Conservation (phyloP, 2,888 invertebrate genomes). For the Eupithecia exiguata region DNA sequence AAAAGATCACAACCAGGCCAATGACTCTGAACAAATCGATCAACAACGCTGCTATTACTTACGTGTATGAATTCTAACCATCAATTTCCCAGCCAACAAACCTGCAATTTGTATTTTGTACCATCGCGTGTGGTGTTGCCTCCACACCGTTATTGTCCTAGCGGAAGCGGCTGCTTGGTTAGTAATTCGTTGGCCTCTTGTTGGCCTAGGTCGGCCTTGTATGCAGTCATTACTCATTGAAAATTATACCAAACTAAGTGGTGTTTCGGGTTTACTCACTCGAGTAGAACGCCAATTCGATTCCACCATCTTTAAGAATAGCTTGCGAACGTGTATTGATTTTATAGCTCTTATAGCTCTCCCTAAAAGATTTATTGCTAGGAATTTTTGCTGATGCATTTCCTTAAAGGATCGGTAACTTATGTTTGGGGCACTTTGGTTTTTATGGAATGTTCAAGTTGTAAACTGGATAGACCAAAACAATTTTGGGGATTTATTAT, state of each 20-base stretch:
- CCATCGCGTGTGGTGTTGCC: slow-evolving; percentile 31
- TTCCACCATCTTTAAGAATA: slow-evolving; percentile 40
- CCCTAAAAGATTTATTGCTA: slow-evolving; percentile 58
- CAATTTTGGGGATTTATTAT: slow-evolving; percentile 28
- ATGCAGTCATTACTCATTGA: slow-evolving; percentile 77
- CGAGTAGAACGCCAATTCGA: slow-evolving; percentile 56
- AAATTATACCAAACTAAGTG: slow-evolving; percentile 81
- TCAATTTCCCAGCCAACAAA: slow-evolving; percentile 11
- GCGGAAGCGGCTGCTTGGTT: slow-evolving; percentile 63
- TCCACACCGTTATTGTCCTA: slow-evolving; percentile 53
- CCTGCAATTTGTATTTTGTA: slow-evolving; percentile 15
- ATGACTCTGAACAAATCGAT: neutral
- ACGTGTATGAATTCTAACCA: neutral
- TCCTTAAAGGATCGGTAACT: slow-evolving; percentile 46
- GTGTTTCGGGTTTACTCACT: slow-evolving; percentile 76
- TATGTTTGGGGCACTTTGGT: slow-evolving; percentile 40
- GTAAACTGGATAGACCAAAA: slow-evolving; percentile 30
- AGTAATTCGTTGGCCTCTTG: slow-evolving; percentile 62
- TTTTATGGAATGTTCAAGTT: slow-evolving; percentile 33
- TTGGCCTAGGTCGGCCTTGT: slow-evolving; percentile 74
- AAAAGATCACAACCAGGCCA: neutral
- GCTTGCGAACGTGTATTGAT: slow-evolving; percentile 57
- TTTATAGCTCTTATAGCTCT: slow-evolving; percentile 46
- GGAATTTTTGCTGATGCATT: slow-evolving; percentile 59
- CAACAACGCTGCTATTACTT: slow-evolving; percentile 1